Conservation (phyloP, 1,140 invertebrate species). For the Apocrypta bakeri region DNA sequence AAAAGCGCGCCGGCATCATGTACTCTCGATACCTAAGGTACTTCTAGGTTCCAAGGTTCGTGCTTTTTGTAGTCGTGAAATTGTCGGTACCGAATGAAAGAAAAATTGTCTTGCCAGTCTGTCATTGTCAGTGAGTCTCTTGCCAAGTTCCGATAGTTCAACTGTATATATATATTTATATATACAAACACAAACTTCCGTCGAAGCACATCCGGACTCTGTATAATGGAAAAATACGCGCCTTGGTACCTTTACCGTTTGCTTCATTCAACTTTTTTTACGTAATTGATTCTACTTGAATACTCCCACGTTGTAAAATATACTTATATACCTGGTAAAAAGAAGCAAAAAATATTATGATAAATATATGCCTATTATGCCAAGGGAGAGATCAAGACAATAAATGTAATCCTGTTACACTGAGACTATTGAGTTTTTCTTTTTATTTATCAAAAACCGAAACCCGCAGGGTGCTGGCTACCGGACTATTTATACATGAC, state of each 20-base stretch:
- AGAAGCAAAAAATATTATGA: slow-evolving; percentile 58
- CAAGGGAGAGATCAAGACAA: slow-evolving; percentile 72
- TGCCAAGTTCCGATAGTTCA: slow-evolving; percentile 46
- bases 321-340: slow-evolving; percentile 58
- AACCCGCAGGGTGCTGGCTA: slow-evolving; percentile 73
- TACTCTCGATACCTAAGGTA: slow-evolving; percentile 58
- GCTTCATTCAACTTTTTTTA: slow-evolving; percentile 37
- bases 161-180: slow-evolving; percentile 23
- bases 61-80: slow-evolving; percentile 47
- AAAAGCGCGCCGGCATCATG: slow-evolving; percentile 51
- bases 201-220: slow-evolving; percentile 12
- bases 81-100: background rate
- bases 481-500: slow-evolving; percentile 65
- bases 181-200: slow-evolving; percentile 3
- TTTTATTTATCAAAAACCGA: slow-evolving; percentile 68
- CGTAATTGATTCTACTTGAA: slow-evolving; percentile 57
- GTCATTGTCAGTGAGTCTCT: too few species aligned
- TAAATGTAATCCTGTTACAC: slow-evolving; percentile 75
- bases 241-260: slow-evolving; percentile 59
- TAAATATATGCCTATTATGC: slow-evolving; percentile 64
- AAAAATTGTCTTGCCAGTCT: slow-evolving; percentile 46
- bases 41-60: slow-evolving; percentile 62
- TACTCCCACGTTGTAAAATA: slow-evolving; percentile 69
- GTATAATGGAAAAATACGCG: slow-evolving; percentile 41
- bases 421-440: slow-evolving; percentile 73